Conservation (phyloP, 92 coral and sea anemone genomes). For the Epizoanthus scotinus region DNA sequence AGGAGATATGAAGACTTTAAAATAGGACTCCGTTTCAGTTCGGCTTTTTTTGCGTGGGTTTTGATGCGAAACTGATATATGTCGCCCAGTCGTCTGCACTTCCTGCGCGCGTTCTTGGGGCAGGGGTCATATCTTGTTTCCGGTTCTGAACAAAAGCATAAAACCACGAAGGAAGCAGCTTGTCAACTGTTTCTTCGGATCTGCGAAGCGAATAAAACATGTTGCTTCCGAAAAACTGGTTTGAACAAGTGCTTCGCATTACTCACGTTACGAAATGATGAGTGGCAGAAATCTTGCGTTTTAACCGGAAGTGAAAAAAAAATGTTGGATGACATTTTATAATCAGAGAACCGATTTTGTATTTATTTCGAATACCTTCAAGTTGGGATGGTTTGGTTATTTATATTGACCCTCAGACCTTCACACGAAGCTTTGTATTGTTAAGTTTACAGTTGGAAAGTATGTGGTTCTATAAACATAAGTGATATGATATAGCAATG, state of each 20-base stretch:
- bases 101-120: slow-evolving; percentile 14
- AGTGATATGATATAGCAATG: too few relatives aligned
- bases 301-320: slow-evolving; percentile 27
- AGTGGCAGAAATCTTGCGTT: neutral
- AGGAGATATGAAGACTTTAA: neutral
- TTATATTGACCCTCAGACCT: neutral
- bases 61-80: neutral
- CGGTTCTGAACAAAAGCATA: neutral
- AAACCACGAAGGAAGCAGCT: neutral
- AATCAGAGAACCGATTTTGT: neutral
- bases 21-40: too few relatives aligned
- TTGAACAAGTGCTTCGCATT: neutral
- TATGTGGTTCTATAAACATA: neutral
- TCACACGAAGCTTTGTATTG: neutral
- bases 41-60: slow-evolving; percentile 11
- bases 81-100: neutral
- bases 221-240: neutral
- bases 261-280: neutral
- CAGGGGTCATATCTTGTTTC: neutral
- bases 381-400: neutral
- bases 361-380: neutral
- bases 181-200: neutral
- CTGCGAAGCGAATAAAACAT: neutral
- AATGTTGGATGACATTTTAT: neutral
- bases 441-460: neutral